Percentiles rank a stretch among this genome's conserved stretches.
Conservation (phyloP, 2,888 invertebrate genomes). For the Tetrapedia diversipes region DNA sequence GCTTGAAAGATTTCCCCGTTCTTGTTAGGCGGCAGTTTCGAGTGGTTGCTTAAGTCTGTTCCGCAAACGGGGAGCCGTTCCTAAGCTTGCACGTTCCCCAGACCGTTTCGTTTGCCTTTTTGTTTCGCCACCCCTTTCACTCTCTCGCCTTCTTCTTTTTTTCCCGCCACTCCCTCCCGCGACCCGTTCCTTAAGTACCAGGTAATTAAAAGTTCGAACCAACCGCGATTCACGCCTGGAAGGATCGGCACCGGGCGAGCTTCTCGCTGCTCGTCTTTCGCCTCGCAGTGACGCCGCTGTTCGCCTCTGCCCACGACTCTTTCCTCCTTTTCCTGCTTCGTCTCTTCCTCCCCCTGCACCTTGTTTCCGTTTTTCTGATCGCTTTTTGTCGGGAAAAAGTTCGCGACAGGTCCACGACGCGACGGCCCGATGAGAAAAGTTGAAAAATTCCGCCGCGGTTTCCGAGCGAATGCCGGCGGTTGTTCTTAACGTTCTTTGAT, state of each 20-base stretch:
- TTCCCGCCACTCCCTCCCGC: constrained; percentile 32
- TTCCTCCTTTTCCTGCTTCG: background rate
- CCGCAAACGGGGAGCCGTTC: constrained; percentile 40
- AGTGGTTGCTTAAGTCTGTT: constrained; percentile 66
- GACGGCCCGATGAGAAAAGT: constrained; percentile 44
- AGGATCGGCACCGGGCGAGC: constrained; percentile 35
- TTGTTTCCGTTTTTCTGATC: constrained; percentile 24
- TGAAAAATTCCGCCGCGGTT: constrained; percentile 52
- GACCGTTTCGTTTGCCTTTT: constrained; percentile 35
- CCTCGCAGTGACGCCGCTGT: constrained; percentile 7
- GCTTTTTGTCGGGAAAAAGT: constrained; percentile 20
- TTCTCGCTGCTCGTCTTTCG: background rate
- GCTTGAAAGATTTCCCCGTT: constrained; percentile 66
- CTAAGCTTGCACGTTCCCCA: constrained; percentile 35
- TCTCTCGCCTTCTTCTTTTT: constrained; percentile 13
- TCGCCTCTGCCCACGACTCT: background rate
- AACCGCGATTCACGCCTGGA: constrained; percentile 69
- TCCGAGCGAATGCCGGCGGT: constrained; percentile 28
- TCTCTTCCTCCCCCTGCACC: background rate
- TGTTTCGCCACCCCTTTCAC: constrained; percentile 16
- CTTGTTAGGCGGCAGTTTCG: constrained; percentile 66
- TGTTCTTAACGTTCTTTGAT: constrained; percentile 53
- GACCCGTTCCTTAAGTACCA: constrained; percentile 64
- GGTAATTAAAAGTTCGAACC: constrained; percentile 77
- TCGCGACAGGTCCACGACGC: constrained; percentile 37